Conservation (phyloP, 2,888 invertebrate genomes). For the Rhingia rostrata region DNA sequence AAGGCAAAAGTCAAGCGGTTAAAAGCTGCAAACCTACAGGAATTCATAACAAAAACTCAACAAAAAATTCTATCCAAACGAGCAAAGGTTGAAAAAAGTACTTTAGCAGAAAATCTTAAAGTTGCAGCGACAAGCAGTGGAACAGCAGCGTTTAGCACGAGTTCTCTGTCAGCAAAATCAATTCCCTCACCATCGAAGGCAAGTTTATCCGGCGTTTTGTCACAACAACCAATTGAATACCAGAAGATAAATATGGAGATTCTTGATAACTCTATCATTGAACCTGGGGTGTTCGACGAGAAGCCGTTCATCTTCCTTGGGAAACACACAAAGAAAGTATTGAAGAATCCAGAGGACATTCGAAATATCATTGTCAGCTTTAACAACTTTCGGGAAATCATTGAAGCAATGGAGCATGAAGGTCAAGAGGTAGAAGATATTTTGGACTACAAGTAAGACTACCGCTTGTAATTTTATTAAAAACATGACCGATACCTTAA, state of each 20-base stretch:
- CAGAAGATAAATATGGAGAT: constrained; percentile 80
- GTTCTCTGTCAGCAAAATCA: constrained; percentile 3
- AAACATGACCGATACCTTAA: too few relatives aligned
- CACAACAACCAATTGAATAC: constrained; percentile 79
- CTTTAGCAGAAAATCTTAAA: constrained; percentile 61
- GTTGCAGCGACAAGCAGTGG: constrained; percentile 14
- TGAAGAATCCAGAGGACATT: constrained; percentile 77
- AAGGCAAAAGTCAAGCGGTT: constrained; percentile 88
- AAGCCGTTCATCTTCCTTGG: constrained; percentile 81
- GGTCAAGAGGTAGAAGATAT: constrained; percentile 73
- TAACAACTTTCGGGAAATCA: constrained; percentile 80
- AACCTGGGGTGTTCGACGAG: constrained; percentile 79
- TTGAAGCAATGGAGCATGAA: constrained; percentile 80
- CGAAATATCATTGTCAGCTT: constrained; percentile 81
- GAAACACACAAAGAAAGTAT: constrained; percentile 77
- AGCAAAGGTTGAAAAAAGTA: constrained; percentile 71
- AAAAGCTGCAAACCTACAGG: constrained; percentile 87
- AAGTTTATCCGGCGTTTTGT: background rate
- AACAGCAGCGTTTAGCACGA: constrained; percentile 53
- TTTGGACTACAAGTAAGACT: constrained; percentile 45
- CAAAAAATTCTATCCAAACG: constrained; percentile 78
- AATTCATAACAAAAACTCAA: constrained; percentile 85
- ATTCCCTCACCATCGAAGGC: background rate
- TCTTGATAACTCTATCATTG: constrained; percentile 78
- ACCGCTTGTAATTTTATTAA: too few relatives aligned